phyloP scores from a whole-genome alignment of 2,888 invertebrate genomes.

The Polymixis flavicincta region DNA sequence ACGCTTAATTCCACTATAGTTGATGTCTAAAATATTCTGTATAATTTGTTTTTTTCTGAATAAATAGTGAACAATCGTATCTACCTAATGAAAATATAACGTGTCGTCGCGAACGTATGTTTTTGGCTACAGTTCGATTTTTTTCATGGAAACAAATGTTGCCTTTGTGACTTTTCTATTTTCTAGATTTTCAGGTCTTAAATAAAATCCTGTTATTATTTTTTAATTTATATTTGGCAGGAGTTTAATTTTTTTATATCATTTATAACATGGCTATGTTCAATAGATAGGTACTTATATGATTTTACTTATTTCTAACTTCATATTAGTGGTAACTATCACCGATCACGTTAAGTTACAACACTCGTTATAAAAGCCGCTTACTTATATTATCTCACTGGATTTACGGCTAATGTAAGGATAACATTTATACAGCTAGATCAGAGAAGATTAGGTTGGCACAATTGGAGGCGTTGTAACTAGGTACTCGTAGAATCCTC shows the following conservation, averaged over 20 bases:
- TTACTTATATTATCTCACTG: not conserved
- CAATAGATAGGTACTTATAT: not conserved
- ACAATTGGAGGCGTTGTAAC: constrained; percentile 10
- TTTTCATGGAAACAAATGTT: not conserved
- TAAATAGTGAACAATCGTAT: too few species aligned
- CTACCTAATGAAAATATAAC: not conserved
- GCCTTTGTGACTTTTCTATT: not conserved
- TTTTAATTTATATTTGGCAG: not conserved
- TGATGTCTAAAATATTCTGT: too few species aligned
- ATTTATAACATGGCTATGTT: not conserved
- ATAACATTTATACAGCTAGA: constrained; percentile 9
- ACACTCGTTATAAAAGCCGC: not conserved
- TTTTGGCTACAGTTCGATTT: not conserved
- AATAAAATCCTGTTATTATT: not conserved
- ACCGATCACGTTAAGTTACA: not conserved
- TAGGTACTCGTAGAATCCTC: constrained; percentile 11
- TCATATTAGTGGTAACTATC: not conserved
- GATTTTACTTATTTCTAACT: not conserved
- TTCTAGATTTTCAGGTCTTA: not conserved
- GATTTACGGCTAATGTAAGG: not conserved
- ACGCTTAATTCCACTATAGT: too few species aligned
- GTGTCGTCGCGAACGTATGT: not conserved
- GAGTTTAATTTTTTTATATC: not conserved
- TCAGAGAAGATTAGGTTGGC: constrained; percentile 22
- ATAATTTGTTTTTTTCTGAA: too few species aligned